Evolutionary conservation across 2,113 vertebrate genomes (phyloP).

Genomic region (cattle (Bos taurus)): ARS-UCD2.0 NC_037348.1:60808001-60808500

Average conservation of each 20-base stretch:
- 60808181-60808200: not conserved
- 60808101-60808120: conserved; percentile 43
- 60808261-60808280: not conserved
- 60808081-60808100: conserved; percentile 49
- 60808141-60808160: not conserved
- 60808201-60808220: not conserved
- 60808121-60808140: not conserved
- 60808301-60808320: not conserved
- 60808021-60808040: not conserved
- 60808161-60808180: not conserved
- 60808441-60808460: not conserved
- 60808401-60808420: not conserved
- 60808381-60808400: accelerated
- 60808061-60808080: conserved; percentile 36
- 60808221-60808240: not conserved
- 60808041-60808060: not conserved
- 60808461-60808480: not conserved
- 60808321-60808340: not conserved
- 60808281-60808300: too few species aligned
- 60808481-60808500: not conserved
- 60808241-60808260: not conserved
- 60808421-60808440: not conserved
- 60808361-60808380: not conserved
- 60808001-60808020: not conserved
- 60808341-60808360: not conserved